Conservation (phyloP, 2,888 invertebrate genomes). For the Scaptomyza parva region DNA sequence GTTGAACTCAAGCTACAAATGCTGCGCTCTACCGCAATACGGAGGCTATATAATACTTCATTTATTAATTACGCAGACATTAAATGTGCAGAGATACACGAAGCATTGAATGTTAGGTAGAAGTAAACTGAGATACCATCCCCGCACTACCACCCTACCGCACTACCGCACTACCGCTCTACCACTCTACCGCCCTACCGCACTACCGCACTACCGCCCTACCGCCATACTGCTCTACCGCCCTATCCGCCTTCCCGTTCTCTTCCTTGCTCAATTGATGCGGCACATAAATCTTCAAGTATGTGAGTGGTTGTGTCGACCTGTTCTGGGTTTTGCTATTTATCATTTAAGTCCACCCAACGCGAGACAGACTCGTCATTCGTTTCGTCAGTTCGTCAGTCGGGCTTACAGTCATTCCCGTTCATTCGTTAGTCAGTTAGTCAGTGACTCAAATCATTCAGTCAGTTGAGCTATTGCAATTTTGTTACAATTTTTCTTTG, state of each 20-base stretch:
- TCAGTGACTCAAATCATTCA: conserved; percentile 56
- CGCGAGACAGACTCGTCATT: conserved; percentile 44
- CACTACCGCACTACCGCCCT: too few species aligned
- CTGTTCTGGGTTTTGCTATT: conserved; percentile 55
- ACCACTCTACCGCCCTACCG: too few species aligned
- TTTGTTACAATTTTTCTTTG: conserved; percentile 74
- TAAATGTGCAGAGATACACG: conserved; percentile 69
- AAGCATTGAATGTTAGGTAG: conserved; percentile 49
- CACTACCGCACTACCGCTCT: background rate
- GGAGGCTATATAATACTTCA: conserved; percentile 75
- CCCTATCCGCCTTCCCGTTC: background rate
- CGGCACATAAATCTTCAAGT: conserved; percentile 74
- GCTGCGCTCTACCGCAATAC: conserved; percentile 51
- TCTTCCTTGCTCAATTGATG: conserved; percentile 64
- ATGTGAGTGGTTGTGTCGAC: conserved; percentile 66
- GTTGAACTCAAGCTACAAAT: conserved; percentile 21
- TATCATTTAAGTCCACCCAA: conserved; percentile 56
- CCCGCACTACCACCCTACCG: too few species aligned
- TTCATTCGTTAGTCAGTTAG: conserved; percentile 50
- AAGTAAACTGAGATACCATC: too few species aligned
- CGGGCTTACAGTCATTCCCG: conserved; percentile 53
- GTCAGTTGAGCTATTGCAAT: conserved; percentile 75
- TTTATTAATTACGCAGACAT: conserved; percentile 80
- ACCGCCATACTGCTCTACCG: background rate
- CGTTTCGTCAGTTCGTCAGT: conserved; percentile 28